phyloP scores from a whole-genome alignment of 53 echinoderm and acorn worm species.

The Luidia sarsii region DNA sequence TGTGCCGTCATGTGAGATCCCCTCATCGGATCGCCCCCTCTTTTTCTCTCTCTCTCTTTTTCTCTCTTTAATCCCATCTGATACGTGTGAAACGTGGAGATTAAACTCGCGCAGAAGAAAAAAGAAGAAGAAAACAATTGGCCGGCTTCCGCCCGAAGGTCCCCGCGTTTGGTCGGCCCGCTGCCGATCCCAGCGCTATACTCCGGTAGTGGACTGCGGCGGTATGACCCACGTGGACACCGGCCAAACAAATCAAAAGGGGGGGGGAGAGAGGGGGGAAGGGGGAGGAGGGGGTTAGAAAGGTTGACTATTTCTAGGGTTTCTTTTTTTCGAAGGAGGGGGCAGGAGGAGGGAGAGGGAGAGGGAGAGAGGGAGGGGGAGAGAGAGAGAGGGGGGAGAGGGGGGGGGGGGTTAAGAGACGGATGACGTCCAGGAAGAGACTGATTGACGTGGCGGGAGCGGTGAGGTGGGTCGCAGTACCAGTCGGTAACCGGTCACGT shows the following conservation, averaged over 20 bases:
- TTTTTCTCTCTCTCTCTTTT: no score
- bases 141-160: constrained; percentile 5
- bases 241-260: no score
- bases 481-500: constrained; percentile 50
- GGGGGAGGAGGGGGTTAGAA: no score
- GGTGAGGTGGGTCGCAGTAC: constrained; percentile 15
- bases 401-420: not conserved
- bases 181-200: not conserved
- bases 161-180: not conserved
- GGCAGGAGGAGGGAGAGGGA: not conserved
- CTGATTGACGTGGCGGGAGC: constrained; percentile 25
- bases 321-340: no score
- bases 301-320: no score
- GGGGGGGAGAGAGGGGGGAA: no score
- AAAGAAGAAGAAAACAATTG: no score
- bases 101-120: no score
- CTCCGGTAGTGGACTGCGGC: not conserved
- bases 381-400: no score
- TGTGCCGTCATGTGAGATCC: not conserved
- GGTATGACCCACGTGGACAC: no score
- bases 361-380: not conserved
- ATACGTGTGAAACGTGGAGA: no score
- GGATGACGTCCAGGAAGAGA: constrained; percentile 38
- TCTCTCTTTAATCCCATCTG: not conserved
- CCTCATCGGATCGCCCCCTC: no score